A percentile compares a stretch with the other conserved stretches of the same genome.
phyloP scores from a whole-genome alignment of 2,888 invertebrate species.

The Mesorhabditis belari region DNA sequence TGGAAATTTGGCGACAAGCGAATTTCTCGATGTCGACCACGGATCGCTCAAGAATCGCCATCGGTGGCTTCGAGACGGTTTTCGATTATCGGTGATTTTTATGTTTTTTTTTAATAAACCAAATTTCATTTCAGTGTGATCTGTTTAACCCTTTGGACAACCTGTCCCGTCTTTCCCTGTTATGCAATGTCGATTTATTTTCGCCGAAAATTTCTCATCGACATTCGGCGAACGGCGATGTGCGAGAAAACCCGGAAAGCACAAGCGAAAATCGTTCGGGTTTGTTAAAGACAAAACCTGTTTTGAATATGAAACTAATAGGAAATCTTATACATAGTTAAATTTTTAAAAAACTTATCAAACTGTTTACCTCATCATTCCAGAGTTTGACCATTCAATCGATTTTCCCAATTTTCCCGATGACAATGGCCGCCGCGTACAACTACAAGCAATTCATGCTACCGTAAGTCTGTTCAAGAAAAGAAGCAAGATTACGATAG shows the following conservation, averaged over 20 bases:
- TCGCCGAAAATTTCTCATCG: not conserved
- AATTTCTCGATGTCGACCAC: too few relatives aligned
- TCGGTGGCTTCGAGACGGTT: too few relatives aligned
- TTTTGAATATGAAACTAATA: too few relatives aligned
- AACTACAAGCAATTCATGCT: not conserved
- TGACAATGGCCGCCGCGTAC: not conserved
- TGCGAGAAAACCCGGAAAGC: not conserved
- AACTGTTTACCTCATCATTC: too few relatives aligned
- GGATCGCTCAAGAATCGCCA: too few relatives aligned
- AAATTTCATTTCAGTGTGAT: not conserved
- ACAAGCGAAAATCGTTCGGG: not conserved
- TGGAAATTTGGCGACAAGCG: too few relatives aligned
- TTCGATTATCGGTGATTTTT: not conserved
- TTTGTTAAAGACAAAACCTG: not conserved
- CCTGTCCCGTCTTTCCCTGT: not conserved
- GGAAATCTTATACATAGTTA: too few relatives aligned
- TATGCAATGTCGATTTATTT: not conserved
- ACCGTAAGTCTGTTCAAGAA: too few relatives aligned
- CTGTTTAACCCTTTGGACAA: not conserved
- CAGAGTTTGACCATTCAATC: not conserved
- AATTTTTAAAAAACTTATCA: not conserved
- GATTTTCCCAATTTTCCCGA: not conserved
- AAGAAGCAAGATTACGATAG: too few relatives aligned
- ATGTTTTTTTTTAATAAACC: not conserved
- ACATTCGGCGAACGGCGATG: not conserved